Evolutionary conservation across 2,113 vertebrate genomes (phyloP).

Genomic region (Piaya cayana): DNA sequence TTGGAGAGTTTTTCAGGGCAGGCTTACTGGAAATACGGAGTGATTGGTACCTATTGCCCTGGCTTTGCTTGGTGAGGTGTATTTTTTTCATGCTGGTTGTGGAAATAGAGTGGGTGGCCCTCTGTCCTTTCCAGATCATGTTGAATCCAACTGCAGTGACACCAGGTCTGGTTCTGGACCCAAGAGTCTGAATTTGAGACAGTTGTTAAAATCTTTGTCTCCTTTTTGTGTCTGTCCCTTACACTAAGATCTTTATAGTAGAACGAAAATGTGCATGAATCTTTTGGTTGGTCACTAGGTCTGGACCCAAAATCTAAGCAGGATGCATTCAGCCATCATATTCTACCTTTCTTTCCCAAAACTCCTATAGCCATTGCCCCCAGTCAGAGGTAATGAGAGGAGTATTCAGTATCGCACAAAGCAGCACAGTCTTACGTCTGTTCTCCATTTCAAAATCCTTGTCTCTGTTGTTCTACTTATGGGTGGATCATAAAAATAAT

Average conservation of each 20-base stretch:
- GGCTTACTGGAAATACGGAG: not conserved
- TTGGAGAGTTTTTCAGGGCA: not conserved
- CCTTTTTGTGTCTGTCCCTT: not conserved
- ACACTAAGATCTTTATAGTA: not conserved
- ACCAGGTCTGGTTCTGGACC: not conserved
- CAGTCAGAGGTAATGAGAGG: not conserved
- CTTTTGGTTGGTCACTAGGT: not conserved
- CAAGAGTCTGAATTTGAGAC: not conserved
- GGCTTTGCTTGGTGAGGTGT: not conserved
- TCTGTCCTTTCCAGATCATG: not conserved
- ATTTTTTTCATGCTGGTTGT: not conserved
- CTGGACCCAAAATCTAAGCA: not conserved
- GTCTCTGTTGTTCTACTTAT: conserved; percentile 14
- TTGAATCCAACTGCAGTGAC: not conserved
- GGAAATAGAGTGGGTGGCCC: not conserved
- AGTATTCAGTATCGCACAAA: not conserved
- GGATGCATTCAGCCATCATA: not conserved
- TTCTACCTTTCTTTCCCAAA: not conserved
- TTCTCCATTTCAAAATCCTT: conserved; percentile 32
- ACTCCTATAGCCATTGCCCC: not conserved
- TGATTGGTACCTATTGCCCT: not conserved
- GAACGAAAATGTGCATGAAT: not conserved
- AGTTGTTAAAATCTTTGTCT: not conserved
- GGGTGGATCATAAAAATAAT: conserved; percentile 62
- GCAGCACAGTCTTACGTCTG: not conserved